phyloP scores from a whole-genome alignment of 2,113 vertebrate species.

The Ameiurus melas region DNA sequence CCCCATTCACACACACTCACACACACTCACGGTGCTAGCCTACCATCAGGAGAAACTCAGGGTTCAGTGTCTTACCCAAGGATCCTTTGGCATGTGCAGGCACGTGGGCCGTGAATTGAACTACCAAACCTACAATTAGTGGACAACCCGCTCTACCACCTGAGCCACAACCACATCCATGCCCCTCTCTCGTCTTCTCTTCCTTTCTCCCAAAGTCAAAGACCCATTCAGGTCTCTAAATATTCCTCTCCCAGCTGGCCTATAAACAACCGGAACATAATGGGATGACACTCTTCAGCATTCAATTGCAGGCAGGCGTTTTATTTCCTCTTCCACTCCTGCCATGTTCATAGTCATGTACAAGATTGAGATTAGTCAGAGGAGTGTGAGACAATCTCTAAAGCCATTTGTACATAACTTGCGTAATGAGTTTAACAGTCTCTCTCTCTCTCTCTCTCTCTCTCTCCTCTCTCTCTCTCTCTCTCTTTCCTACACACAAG shows the following conservation, averaged over 20 bases:
- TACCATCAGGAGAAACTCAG: no score
- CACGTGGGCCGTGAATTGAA: no score
- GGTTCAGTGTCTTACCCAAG: no score
- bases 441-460: neutral
- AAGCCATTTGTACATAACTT: conserved; percentile 36
- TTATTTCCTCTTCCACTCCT: conserved; percentile 21
- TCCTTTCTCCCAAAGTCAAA: conserved; percentile 15
- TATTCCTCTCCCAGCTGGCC: conserved; percentile 44
- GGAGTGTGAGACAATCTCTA: conserved; percentile 31
- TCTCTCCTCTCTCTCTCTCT: conserved; percentile 26
- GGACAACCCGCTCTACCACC: no score
- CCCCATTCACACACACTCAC: no score
- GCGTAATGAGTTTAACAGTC: conserved; percentile 47
- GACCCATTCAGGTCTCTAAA: conserved; percentile 47
- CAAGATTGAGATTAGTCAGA: conserved; percentile 25
- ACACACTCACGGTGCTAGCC: no score
- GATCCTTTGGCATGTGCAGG: no score
- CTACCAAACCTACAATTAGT: no score
- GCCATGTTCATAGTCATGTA: conserved; percentile 13
- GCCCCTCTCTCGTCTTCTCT: neutral
- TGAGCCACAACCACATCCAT: neutral
- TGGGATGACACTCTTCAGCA: conserved; percentile 34
- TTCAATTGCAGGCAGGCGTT: conserved; percentile 22
- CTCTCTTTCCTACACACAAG: neutral
- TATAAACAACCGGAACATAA: conserved; percentile 42